A percentile compares a stretch with the other conserved stretches of the same genome.
These are phyloP conservation scores for Eupithecia insigniata DNA, from an alignment of 2,888 invertebrate species.

Conservation along the genomic window DNA sequence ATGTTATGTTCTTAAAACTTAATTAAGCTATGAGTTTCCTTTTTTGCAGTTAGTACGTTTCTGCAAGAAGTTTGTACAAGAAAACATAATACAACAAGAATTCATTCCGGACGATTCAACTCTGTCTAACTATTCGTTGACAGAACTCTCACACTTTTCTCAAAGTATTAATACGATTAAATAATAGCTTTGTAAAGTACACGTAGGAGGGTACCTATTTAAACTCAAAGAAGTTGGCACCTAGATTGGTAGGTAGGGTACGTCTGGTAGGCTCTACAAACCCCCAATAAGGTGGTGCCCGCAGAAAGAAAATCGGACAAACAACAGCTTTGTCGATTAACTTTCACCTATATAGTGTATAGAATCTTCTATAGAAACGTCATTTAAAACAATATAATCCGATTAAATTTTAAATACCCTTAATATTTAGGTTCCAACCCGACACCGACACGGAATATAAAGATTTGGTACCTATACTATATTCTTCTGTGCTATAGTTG, in stretches of 20 bases:
- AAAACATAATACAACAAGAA: slow-evolving; percentile 60
- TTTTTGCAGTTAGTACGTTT: slow-evolving; percentile 64
- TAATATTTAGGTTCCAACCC: too few relatives aligned
- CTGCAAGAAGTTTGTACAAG: slow-evolving; percentile 67
- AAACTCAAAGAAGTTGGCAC: background rate
- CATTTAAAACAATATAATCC: too few relatives aligned
- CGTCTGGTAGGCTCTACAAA: too few relatives aligned
- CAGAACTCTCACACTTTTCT: slow-evolving; percentile 31
- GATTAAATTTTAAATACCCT: too few relatives aligned
- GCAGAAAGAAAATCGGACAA: too few relatives aligned
- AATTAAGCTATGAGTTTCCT: background rate
- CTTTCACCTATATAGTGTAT: too few relatives aligned
- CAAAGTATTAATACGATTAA: background rate
- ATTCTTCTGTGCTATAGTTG: too few relatives aligned
- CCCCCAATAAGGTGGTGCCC: too few relatives aligned
- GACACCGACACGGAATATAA: too few relatives aligned
- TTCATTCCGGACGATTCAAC: slow-evolving; percentile 50
- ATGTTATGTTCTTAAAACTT: background rate
- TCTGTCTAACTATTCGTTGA: slow-evolving; percentile 36
- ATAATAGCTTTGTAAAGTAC: background rate
- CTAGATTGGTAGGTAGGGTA: background rate
- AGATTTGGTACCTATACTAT: too few relatives aligned
- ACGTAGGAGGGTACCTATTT: background rate
- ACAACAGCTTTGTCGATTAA: too few relatives aligned
- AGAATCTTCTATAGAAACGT: too few relatives aligned